Percentiles rank a stretch among this genome's conserved stretches.
These are phyloP conservation scores for Whitmania pigra DNA, from an alignment of 1,140 invertebrate genomes.

Conservation along the genomic window DNA sequence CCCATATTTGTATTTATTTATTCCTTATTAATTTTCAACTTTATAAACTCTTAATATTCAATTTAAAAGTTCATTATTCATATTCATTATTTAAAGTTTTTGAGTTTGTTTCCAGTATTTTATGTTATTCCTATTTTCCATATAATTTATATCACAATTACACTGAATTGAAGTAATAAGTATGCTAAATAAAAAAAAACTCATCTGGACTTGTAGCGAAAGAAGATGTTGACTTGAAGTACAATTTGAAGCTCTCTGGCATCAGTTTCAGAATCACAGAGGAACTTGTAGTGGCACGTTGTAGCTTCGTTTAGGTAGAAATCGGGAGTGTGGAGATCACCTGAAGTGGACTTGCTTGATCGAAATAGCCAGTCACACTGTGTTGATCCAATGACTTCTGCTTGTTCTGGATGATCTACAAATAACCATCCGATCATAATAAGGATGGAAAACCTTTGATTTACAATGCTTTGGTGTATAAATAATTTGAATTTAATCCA, in stretches of 20 bases:
- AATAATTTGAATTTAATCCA: neutral
- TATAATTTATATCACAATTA: neutral
- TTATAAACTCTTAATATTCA: too few relatives aligned
- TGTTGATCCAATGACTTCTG: neutral
- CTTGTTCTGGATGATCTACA: neutral
- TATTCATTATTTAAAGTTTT: neutral
- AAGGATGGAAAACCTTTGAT: neutral
- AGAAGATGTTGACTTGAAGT: conserved; percentile 3
- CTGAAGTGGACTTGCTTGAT: neutral
- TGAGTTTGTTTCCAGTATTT: neutral
- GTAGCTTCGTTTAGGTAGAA: neutral
- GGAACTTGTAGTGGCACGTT: neutral
- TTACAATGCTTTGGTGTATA: too few relatives aligned
- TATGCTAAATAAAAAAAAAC: neutral
- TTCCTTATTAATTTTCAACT: neutral
- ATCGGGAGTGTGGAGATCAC: conserved; percentile 3
- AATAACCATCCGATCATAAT: neutral
- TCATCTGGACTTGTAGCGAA: neutral
- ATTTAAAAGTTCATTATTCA: too few relatives aligned
- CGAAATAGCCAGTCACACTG: neutral
- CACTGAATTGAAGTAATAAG: neutral
- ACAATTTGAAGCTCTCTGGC: neutral
- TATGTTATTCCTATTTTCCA: neutral
- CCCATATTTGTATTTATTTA: neutral
- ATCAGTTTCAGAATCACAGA: neutral